Evolutionary conservation across 2,113 vertebrate species (phyloP), one percentile per base, ranked within the genome.

Genomic region (Datnioides undecimradiatus): DNA sequence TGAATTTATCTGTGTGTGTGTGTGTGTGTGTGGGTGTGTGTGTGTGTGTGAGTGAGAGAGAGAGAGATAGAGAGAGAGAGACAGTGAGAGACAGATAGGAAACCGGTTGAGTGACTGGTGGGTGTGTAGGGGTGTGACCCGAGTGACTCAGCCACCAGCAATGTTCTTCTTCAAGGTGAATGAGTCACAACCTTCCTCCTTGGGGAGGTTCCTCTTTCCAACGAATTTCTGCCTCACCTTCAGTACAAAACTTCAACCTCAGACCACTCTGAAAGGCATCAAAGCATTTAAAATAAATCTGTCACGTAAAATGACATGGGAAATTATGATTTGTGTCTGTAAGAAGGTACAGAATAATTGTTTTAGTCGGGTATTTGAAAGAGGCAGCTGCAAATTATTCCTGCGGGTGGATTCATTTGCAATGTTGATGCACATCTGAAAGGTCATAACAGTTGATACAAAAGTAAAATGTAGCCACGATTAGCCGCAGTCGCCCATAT

Each of bases 161-260:
- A 95, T 95, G 94, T 92, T 91, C 89, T 79, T 86, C 88, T 91
- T 90, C 88, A 93, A 93, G 93, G 94, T 95, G 90, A 93, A 92
- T 95, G 94, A 95, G 82, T 92, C 91, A 91, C 73, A 87, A 29
- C 54, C 73, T 88, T 65, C 66, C 70, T 76, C 75, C 31, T 29
- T 23, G 21, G 77, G 57, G 79, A 87, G 57, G 73, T 74, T 48
- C 78, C 72, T 75, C 60, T 86, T 79, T 82, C 82, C 82, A 87
- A 83, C 68, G 25, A 74, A 33, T 79, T 51, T 75, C 36, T 79
- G 72, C 67, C 34, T 71, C 62, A 71, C 63, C 77, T 82, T 70
- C 13, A 16, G 33, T 57, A 12, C 46, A 59, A 46, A 70, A 52
- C n/a, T n/a, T n/a, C n/a, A 46, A 40, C 17, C 41, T 43, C 3